Percentiles rank a stretch among this genome's conserved stretches.
These are phyloP conservation scores for Heliconius congener DNA, from an alignment of 1,140 invertebrate genomes.

Conservation along the genomic window DNA sequence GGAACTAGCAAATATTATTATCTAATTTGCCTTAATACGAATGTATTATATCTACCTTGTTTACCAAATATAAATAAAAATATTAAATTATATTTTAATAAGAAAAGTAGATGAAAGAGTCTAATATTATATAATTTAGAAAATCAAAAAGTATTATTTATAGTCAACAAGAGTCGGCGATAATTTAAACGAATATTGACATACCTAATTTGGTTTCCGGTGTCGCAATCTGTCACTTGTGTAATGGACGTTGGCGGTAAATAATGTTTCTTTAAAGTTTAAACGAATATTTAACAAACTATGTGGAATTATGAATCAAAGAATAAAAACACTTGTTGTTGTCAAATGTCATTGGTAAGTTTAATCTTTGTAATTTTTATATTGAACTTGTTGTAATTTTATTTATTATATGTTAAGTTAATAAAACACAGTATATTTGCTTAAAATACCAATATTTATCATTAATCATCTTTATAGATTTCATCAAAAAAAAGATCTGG, in stretches of 20 bases:
- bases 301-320: constrained; percentile 2
- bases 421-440: background rate
- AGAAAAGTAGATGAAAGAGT: no score
- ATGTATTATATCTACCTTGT: no score
- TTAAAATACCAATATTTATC: background rate
- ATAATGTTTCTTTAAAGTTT: background rate
- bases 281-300: background rate
- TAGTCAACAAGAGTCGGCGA: no score
- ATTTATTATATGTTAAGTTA: background rate
- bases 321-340: background rate
- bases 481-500: constrained; percentile 31
- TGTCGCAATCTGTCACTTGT: background rate
- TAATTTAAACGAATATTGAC: background rate
- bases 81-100: no score
- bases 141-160: no score
- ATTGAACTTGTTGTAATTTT: background rate
- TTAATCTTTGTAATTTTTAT: background rate
- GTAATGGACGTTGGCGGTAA: background rate
- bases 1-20: no score
- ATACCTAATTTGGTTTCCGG: background rate
- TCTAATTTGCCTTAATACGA: no score
- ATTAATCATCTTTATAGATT: background rate
- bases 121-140: no score
- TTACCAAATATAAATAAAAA: no score
- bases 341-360: background rate